These are phyloP conservation scores for Menidia beryllina DNA, from an alignment of 2,113 vertebrate species.

Conservation along the genomic window DNA sequence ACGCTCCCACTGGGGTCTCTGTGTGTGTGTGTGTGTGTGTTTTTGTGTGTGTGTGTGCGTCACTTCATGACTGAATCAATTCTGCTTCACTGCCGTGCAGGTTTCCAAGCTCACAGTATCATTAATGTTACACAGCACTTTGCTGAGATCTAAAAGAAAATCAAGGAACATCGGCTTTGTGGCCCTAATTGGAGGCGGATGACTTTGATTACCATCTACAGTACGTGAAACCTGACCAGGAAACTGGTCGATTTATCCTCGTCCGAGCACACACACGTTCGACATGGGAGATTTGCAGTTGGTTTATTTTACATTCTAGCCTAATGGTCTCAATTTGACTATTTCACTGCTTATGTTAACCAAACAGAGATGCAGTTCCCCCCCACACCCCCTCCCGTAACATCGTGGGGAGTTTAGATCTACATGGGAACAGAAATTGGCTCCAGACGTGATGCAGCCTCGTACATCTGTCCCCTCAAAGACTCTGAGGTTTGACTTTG, in stretches of 20 bases:
- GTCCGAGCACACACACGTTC: neutral
- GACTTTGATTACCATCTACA: neutral
- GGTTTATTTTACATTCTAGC: constrained; percentile 60
- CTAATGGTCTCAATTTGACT: constrained; percentile 50
- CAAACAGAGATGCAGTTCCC: constrained; percentile 63
- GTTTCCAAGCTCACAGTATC: neutral
- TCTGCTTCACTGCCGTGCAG: neutral
- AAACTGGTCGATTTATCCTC: constrained; percentile 14
- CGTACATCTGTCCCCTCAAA: constrained; percentile 77
- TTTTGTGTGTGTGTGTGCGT: constrained; percentile 27
- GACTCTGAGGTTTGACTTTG: constrained; percentile 75
- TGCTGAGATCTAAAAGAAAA: neutral
- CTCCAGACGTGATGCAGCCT: constrained; percentile 61
- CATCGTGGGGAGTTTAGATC: constrained; percentile 64
- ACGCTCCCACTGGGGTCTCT: constrained; percentile 48
- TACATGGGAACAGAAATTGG: constrained; percentile 67
- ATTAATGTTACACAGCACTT: neutral
- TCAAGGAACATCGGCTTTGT: neutral
- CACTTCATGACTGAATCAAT: constrained; percentile 53
- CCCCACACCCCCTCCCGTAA: constrained; percentile 59
- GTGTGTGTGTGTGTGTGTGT: constrained; percentile 32
- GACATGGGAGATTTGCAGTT: constrained; percentile 25
- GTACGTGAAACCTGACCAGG: constrained; percentile 1
- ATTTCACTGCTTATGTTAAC: constrained; percentile 54
- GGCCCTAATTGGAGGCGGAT: neutral